phyloP scores from a whole-genome alignment of 2,113 vertebrate genomes.

The Myrmecobius fasciatus region DNA sequence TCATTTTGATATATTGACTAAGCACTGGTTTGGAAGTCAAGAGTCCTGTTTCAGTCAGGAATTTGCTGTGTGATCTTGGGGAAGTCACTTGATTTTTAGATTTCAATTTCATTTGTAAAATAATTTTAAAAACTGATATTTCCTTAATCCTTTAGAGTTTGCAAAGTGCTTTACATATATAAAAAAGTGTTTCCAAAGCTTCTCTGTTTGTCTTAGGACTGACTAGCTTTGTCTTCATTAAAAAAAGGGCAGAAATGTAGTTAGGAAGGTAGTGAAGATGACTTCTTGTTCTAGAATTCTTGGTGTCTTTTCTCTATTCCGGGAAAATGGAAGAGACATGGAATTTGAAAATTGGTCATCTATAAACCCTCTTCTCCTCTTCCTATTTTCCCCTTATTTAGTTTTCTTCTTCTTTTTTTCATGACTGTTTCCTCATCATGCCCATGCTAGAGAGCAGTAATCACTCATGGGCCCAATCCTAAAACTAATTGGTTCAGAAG shows the following conservation, averaged over 20 bases:
- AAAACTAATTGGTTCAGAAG: neutral
- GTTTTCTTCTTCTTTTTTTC: neutral
- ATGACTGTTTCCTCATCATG: neutral
- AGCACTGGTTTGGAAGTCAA: neutral
- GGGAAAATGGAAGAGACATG: neutral
- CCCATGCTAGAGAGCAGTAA: neutral
- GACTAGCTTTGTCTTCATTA: neutral
- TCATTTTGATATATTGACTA: neutral
- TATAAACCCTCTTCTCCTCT: neutral
- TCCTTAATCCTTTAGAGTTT: neutral
- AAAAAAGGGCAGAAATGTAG: neutral
- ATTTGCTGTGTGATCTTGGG: neutral
- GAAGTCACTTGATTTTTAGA: neutral
- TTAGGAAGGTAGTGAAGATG: neutral
- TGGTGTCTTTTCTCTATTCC: neutral
- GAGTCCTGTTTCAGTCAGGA: neutral
- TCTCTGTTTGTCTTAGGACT: neutral
- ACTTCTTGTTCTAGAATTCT: neutral
- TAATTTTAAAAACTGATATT: neutral
- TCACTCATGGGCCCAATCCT: neutral
- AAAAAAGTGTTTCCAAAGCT: neutral
- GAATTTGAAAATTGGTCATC: neutral
- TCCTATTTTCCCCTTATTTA: neutral
- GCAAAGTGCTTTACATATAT: neutral
- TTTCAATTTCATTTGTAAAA: neutral